phyloP scores from a whole-genome alignment of 2,797 vertebrate species.

The Numenius phaeopus region DNA sequence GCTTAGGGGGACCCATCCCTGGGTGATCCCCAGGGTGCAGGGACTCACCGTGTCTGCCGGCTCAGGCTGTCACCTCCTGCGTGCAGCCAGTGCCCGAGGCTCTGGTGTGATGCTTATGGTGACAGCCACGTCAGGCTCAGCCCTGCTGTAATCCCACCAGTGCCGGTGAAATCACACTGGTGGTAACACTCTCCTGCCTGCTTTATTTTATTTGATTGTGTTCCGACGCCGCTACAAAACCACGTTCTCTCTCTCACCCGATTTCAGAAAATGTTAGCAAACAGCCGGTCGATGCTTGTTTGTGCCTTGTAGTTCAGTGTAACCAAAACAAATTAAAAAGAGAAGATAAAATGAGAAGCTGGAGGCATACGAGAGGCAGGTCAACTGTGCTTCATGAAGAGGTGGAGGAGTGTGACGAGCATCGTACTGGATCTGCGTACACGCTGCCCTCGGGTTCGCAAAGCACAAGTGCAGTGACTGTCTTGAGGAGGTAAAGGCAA shows the following conservation, averaged over 20 bases:
- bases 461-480: not conserved
- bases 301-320: not conserved
- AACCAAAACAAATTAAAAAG: not conserved
- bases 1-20: not conserved
- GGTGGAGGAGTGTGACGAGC: rapidly evolving
- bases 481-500: not conserved
- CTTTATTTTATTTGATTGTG: not conserved
- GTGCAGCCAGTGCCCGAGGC: not conserved
- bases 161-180: not conserved
- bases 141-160: not conserved
- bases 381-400: not conserved
- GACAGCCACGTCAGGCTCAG: not conserved
- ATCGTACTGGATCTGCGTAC: not conserved
- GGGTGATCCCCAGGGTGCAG: rapidly evolving
- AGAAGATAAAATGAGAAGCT: not conserved
- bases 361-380: not conserved
- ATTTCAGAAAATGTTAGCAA: not conserved
- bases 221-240: rapidly evolving
- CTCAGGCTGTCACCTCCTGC: not conserved
- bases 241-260: rapidly evolving
- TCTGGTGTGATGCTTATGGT: not conserved
- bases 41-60: not conserved
- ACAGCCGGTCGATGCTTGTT: not conserved
- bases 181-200: not conserved
- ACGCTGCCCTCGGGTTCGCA: not conserved